Evolutionary conservation across 2,113 vertebrate genomes (phyloP).

Genomic region (Sclerurus mexicanus): DNA sequence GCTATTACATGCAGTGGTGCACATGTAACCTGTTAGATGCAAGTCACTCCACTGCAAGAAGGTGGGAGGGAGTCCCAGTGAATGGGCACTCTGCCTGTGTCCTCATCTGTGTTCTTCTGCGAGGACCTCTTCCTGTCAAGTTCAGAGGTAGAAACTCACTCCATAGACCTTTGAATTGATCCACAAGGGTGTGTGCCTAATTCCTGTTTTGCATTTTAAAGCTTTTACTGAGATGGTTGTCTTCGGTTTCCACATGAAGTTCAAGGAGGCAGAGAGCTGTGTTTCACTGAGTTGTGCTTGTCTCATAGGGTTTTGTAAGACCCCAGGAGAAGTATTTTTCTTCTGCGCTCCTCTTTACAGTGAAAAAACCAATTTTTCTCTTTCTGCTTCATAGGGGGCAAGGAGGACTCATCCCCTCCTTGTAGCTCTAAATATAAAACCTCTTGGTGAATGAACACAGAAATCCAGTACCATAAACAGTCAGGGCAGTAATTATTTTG

Average conservation of each 20-base stretch:
- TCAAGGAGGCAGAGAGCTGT: not conserved
- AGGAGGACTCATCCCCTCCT: not conserved
- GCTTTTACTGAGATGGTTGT: not conserved
- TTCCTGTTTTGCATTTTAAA: not conserved
- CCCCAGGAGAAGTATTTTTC: not conserved
- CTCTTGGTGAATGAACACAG: not conserved
- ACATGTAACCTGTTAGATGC: not conserved
- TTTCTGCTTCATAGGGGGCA: not conserved
- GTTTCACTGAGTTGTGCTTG: not conserved
- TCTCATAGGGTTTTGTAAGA: not conserved
- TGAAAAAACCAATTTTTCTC: not conserved
- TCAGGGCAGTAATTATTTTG: not conserved
- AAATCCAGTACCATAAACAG: not conserved
- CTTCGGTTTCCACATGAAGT: not conserved
- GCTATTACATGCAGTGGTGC: not conserved
- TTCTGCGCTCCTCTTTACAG: not conserved
- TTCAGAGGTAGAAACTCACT: not conserved
- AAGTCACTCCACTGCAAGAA: not conserved
- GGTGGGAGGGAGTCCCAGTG: not conserved
- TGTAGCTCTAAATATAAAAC: not conserved
- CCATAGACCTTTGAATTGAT: not conserved
- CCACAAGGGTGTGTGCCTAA: not conserved
- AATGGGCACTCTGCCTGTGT: not conserved
- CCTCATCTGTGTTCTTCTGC: not conserved
- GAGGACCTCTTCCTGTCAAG: not conserved